These are phyloP conservation scores for Capitulum mitella DNA, from an alignment of 2,888 invertebrate genomes.

Conservation along the genomic window DNA sequence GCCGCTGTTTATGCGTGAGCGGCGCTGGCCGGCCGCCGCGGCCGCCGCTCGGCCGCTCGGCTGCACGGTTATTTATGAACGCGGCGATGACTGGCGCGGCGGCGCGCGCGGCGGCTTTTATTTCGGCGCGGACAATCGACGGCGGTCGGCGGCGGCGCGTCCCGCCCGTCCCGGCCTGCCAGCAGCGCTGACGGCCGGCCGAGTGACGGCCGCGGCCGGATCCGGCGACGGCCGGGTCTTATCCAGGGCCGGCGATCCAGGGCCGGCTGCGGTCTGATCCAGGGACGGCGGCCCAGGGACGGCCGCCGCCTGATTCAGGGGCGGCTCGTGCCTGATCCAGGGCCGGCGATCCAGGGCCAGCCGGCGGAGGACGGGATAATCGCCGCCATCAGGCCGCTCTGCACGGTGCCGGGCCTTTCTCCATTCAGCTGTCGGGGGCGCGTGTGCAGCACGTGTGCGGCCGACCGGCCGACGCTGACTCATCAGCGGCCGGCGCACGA, in stretches of 20 bases:
- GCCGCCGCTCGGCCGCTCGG: background rate
- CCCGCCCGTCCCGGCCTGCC: no score
- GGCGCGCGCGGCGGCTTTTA: background rate
- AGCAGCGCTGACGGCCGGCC: no score
- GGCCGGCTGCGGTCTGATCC: no score
- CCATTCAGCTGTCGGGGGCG: conserved; percentile 5
- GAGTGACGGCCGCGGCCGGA: no score
- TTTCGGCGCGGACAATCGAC: conserved; percentile 2
- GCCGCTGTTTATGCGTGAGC: conserved; percentile 9
- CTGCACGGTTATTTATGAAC: conserved; percentile 21
- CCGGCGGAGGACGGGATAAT: background rate
- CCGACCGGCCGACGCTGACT: background rate
- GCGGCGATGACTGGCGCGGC: conserved; percentile 14
- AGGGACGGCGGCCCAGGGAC: no score
- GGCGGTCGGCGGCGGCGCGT: background rate
- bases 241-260: no score
- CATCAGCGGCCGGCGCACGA: background rate
- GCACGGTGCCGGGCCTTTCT: background rate
- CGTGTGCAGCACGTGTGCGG: background rate
- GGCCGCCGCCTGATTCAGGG: background rate
- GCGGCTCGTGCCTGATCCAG: background rate
- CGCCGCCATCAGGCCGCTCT: background rate
- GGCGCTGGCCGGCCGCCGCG: background rate
- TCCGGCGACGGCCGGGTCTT: no score
- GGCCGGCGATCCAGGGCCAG: no score